Evolutionary conservation across 2,113 vertebrate genomes (phyloP).

Genomic region (Leptocoma aspasia): DNA sequence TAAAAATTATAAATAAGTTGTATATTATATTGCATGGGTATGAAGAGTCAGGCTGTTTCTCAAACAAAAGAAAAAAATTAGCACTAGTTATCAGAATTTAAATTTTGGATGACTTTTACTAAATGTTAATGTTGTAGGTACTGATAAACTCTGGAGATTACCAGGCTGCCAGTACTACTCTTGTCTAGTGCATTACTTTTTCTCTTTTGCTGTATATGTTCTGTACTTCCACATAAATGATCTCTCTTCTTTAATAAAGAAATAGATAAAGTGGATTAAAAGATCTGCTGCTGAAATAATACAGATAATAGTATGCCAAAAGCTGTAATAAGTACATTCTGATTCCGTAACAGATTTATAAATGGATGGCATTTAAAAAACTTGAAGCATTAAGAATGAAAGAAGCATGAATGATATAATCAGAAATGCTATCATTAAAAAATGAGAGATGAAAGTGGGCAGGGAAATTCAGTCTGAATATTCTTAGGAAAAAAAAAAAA

Average conservation of each 20-base stretch:
- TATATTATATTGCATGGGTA: not conserved
- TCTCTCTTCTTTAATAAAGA: not conserved
- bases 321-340: not conserved
- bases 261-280: not conserved
- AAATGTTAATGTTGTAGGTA: not conserved
- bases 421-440: not conserved
- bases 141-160: not conserved
- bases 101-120: not conserved
- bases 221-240: not conserved
- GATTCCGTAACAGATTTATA: not conserved
- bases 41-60: not conserved
- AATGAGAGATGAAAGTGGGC: not conserved
- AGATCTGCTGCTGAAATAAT: not conserved
- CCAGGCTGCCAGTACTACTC: not conserved
- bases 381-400: not conserved
- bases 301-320: not conserved
- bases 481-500: not conserved
- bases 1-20: not conserved
- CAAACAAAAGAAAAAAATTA: not conserved
- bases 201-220: not conserved
- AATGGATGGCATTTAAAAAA: not conserved
- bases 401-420: not conserved
- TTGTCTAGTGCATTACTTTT: not conserved
- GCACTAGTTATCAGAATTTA: not conserved
- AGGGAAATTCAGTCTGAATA: not conserved